These are phyloP conservation scores for Microplitis manilae DNA, from an alignment of 2,888 invertebrate species.

Conservation along the genomic window DNA sequence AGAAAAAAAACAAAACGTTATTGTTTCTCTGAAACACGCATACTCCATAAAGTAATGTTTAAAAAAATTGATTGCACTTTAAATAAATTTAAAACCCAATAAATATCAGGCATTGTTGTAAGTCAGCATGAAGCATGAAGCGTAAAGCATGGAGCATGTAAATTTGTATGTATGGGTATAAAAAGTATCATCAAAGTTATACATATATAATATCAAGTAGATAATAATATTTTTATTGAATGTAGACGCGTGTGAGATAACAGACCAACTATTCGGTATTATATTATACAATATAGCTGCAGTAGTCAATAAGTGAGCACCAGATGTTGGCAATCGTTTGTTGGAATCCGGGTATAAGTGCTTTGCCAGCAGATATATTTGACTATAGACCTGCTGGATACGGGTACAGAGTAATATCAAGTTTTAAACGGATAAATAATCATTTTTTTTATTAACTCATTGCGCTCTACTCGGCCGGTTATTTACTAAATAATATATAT, in stretches of 20 bases:
- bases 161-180: no score
- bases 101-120: not conserved
- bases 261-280: slow-evolving; percentile 35
- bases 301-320: slow-evolving; percentile 56
- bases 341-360: slow-evolving; percentile 29
- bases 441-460: not conserved
- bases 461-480: not conserved
- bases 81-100: not conserved
- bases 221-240: slow-evolving; percentile 21
- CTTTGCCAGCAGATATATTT: slow-evolving; percentile 43
- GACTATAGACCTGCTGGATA: slow-evolving; percentile 10
- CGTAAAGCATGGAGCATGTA: not conserved
- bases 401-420: slow-evolving; percentile 44
- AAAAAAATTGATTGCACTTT: no score
- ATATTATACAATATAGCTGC: slow-evolving; percentile 41
- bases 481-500: not conserved
- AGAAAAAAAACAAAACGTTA: not conserved
- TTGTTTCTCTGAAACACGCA: not conserved
- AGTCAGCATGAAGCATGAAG: not conserved
- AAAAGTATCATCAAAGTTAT: not conserved
- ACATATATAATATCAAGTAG: not conserved
- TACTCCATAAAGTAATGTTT: not conserved
- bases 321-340: slow-evolving; percentile 61
- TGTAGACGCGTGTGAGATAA: slow-evolving; percentile 15
- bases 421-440: not conserved